These are phyloP conservation scores for Neotoxoptera formosana DNA, from an alignment of 1,140 invertebrate genomes.

Conservation along the genomic window DNA sequence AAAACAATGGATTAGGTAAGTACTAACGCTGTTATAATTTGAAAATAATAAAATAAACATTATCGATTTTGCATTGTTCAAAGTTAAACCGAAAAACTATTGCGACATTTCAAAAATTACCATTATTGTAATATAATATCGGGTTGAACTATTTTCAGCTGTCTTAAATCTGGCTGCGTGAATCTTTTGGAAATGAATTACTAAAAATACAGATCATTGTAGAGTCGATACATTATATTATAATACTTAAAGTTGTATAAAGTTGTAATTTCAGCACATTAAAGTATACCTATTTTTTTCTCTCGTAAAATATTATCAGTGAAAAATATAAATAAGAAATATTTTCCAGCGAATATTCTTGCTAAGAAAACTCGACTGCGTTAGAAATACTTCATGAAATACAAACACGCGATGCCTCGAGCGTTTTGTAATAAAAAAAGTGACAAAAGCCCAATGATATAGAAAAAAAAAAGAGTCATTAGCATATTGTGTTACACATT, in stretches of 20 bases:
- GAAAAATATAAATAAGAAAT: constrained; percentile 3
- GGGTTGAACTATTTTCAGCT: neutral
- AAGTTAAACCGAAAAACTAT: neutral
- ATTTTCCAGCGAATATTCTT: neutral
- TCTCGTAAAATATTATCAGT: neutral
- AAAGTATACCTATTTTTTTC: neutral
- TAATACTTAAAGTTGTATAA: neutral
- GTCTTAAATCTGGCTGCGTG: too few relatives aligned
- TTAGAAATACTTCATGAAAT: neutral
- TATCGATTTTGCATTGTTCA: neutral
- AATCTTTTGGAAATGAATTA: neutral
- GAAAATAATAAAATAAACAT: neutral
- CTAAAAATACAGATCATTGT: neutral
- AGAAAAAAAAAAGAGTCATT: neutral
- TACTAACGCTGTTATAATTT: neutral
- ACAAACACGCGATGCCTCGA: neutral
- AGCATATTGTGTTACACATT: neutral
- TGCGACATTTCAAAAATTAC: neutral
- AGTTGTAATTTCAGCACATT: neutral
- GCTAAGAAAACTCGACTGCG: neutral
- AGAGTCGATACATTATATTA: neutral
- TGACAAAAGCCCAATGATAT: neutral
- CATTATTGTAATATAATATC: neutral
- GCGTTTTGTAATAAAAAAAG: neutral
- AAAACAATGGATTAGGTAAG: neutral